Evolutionary conservation across 2,113 vertebrate species (phyloP), one percentile per base, ranked within the genome.

Genomic region (Talpa occidentalis): DNA sequence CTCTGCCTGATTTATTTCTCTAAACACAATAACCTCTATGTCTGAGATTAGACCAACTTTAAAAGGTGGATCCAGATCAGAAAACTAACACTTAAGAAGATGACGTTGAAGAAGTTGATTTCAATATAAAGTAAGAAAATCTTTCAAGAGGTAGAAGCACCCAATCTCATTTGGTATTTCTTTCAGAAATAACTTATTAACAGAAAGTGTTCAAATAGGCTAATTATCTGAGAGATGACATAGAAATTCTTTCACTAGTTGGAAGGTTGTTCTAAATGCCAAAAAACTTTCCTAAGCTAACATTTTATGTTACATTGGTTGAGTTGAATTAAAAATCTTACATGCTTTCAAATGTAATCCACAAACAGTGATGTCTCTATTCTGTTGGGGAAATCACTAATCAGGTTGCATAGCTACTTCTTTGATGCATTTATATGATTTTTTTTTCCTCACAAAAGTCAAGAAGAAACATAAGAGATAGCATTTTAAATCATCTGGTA

Each of bases 401-500:
- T 97, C 64, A 97, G 47, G 16, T 96, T 93, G 87, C 93, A 76
- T 90, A 95, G 74, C 49, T 88, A 69, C 56, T 66, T 82, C 78
- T 93, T 91, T 84, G 56, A 87, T 90, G 69, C 17, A n/a, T 95
- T 97, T 69, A 40, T 93, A 69, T 80, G 21, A 77, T 73, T 87
- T 91, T 84, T 82, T 95, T 85, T 85, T 10, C 2, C 60, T 72
- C 56, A 83, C 21, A 66, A 56, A 94, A 94, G 66, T 93, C 80
- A 95, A 88, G 84, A 94, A 62, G 37, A 97, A 60, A 83, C 40
- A 90, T 88, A 94, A 95, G 94, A 96, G 96, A 94, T 89, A 95
- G 92, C 92, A 93, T 94, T 96, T 97, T 96, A 96, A 94, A 96
- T 95, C 73, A 91, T 92, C 44, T 86, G 67, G 22, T 73, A 96